A percentile compares a stretch with the other conserved stretches of the same genome.
phyloP scores from a whole-genome alignment of 2,888 invertebrate species.

The Odontocolon sp. region DNA sequence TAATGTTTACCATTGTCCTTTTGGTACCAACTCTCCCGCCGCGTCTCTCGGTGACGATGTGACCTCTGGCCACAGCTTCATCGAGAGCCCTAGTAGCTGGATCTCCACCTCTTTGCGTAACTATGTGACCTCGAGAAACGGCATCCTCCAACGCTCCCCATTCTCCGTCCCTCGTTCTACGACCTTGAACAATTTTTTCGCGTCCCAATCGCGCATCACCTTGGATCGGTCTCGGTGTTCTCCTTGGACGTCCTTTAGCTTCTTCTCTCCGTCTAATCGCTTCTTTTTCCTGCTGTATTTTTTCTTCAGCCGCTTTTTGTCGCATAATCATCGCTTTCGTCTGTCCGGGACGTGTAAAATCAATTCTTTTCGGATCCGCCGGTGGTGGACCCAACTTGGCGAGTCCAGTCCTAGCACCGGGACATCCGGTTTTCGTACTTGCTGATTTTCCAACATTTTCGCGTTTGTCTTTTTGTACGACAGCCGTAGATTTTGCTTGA shows the following conservation, averaged over 20 bases:
- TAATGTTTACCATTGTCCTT: constrained; percentile 32
- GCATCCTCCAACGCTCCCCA: constrained; percentile 3
- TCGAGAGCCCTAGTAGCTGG: constrained; percentile 4
- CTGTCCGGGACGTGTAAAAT: constrained; percentile 68
- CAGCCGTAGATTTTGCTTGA: constrained; percentile 65
- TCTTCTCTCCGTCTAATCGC: constrained; percentile 52
- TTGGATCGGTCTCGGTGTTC: constrained; percentile 64
- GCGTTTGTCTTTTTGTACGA: constrained; percentile 47
- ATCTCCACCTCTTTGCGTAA: neutral
- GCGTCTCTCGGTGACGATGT: constrained; percentile 24
- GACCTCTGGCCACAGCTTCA: constrained; percentile 36
- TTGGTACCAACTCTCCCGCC: constrained; percentile 34
- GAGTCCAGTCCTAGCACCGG: constrained; percentile 35
- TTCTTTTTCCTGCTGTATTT: constrained; percentile 61
- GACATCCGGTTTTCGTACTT: neutral
- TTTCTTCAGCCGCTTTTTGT: constrained; percentile 67
- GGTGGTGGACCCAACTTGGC: constrained; percentile 53
- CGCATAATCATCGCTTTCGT: constrained; percentile 74
- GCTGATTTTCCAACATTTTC: neutral
- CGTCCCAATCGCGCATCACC: constrained; percentile 64
- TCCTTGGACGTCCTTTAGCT: constrained; percentile 51
- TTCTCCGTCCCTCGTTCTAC: neutral
- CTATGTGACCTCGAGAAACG: neutral
- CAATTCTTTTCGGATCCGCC: constrained; percentile 68
- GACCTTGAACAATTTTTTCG: constrained; percentile 3